These are phyloP conservation scores for Cynopterus sphinx DNA, from an alignment of 2,797 vertebrate genomes.

Conservation along the genomic window DNA sequence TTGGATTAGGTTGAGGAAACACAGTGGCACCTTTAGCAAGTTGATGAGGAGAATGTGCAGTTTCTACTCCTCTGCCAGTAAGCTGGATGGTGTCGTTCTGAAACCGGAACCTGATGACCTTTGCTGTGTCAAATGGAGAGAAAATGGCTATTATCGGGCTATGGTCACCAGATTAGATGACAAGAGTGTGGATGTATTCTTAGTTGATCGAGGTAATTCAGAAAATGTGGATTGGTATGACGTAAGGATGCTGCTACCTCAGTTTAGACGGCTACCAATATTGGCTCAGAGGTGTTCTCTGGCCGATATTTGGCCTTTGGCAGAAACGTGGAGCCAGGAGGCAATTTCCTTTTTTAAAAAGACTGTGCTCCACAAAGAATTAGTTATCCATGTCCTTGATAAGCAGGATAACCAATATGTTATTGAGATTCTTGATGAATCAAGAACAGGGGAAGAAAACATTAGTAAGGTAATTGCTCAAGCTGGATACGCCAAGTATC, in stretches of 20 bases:
- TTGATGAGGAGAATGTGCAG: constrained; percentile 86
- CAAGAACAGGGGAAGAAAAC: constrained; percentile 86
- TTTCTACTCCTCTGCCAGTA: constrained; percentile 85
- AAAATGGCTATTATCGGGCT: constrained; percentile 90
- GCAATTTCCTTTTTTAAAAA: constrained; percentile 89
- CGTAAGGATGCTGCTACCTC: constrained; percentile 87
- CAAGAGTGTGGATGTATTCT: constrained; percentile 84
- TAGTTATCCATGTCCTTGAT: constrained; percentile 86
- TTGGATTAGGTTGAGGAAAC: constrained; percentile 90
- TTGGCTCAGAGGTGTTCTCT: constrained; percentile 91
- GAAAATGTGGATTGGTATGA: constrained; percentile 85
- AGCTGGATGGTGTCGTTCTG: constrained; percentile 78
- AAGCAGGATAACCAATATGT: constrained; percentile 83
- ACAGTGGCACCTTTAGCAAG: constrained; percentile 85
- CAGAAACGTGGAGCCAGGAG: constrained; percentile 87
- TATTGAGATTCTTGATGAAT: constrained; percentile 88
- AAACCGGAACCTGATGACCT: constrained; percentile 87
- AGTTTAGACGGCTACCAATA: constrained; percentile 87
- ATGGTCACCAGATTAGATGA: constrained; percentile 83
- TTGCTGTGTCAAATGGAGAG: constrained; percentile 90
- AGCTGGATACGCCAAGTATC: constrained; percentile 84
- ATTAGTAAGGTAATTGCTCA: constrained; percentile 87
- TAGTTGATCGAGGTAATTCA: constrained; percentile 91
- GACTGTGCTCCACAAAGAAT: constrained; percentile 87
- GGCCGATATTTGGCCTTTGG: constrained; percentile 85